phyloP scores from a whole-genome alignment of 2,797 vertebrate genomes.

The Anomalospiza imberbis region DNA sequence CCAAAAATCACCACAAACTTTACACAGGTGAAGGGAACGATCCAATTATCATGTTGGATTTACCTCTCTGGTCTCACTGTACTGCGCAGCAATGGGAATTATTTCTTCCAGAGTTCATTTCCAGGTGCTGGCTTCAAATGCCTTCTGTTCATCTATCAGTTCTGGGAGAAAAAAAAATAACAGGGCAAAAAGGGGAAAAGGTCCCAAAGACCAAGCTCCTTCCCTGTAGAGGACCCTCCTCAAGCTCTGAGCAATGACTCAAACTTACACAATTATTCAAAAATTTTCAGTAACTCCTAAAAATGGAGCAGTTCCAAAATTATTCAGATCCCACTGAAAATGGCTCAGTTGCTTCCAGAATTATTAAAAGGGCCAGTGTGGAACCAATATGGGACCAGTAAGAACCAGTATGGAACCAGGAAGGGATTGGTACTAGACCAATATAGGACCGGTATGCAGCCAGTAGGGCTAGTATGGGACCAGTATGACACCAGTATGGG shows the following conservation, averaged over 20 bases:
- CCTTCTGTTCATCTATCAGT: neutral
- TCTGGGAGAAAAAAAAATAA: neutral
- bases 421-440: no score
- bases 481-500: neutral
- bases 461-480: neutral
- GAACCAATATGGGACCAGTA: neutral
- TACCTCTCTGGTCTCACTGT: neutral
- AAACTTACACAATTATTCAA: neutral
- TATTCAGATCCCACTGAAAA: neutral
- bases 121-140: neutral
- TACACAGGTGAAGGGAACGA: neutral
- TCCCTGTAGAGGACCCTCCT: neutral
- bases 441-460: no score
- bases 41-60: neutral
- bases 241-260: neutral
- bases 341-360: neutral
- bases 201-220: neutral
- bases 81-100: neutral
- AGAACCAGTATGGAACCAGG: no score
- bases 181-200: neutral
- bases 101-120: neutral
- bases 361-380: neutral
- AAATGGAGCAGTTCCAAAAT: neutral
- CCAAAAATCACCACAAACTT: neutral
- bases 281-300: neutral